phyloP scores from a whole-genome alignment of 2,113 vertebrate species.

The Chionodraco myersi region DNA sequence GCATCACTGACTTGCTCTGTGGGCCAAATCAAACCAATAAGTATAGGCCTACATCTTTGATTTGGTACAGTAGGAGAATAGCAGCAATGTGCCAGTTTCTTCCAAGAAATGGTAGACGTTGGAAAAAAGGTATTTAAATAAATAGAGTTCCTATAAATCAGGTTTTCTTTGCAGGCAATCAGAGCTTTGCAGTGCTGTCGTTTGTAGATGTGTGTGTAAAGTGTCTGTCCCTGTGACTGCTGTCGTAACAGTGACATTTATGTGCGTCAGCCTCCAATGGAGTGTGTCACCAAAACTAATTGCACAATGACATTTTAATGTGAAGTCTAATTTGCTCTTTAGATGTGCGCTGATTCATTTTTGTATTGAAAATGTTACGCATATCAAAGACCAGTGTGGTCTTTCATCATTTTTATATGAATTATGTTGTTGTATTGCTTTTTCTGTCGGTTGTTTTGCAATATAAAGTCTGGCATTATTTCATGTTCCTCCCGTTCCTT shows the following conservation, averaged over 20 bases:
- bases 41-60: background rate
- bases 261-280: background rate
- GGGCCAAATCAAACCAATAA: background rate
- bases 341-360: conserved; percentile 14
- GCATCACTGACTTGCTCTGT: background rate
- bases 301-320: conserved; percentile 43
- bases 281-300: conserved; percentile 33
- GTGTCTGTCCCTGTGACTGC: background rate
- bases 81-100: background rate
- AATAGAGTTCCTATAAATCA: background rate
- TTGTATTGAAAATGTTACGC: background rate
- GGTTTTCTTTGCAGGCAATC: background rate
- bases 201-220: background rate
- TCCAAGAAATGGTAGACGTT: background rate
- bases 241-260: conserved; percentile 14
- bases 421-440: background rate
- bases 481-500: background rate
- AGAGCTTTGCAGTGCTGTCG: background rate
- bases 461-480: background rate
- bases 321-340: conserved; percentile 10
- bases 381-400: background rate
- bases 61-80: background rate
- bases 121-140: background rate
- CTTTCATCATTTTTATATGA: background rate
- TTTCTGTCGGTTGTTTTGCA: background rate